Conservation (phyloP, 2,888 invertebrate genomes). For the Drosophila lutescens region DNA sequence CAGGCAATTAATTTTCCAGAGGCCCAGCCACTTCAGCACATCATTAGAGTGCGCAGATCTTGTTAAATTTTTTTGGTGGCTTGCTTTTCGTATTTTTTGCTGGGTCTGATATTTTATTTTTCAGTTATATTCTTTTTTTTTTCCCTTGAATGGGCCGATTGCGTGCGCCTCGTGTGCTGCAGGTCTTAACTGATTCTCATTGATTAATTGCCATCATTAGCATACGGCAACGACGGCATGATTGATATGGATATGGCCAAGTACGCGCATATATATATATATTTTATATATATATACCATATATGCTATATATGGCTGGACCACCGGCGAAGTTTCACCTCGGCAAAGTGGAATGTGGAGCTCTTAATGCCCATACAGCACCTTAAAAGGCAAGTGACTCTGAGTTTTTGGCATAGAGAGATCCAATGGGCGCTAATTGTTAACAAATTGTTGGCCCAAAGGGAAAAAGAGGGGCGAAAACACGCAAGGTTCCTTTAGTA, state of each 20-base stretch:
- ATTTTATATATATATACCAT: not conserved
- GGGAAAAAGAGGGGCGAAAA: constrained; percentile 7
- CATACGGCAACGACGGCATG: constrained; percentile 69
- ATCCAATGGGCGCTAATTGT: constrained; percentile 64
- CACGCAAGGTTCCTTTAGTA: constrained; percentile 28
- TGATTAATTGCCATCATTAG: constrained; percentile 79
- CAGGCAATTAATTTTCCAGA: constrained; percentile 15
- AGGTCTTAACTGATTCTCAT: constrained; percentile 73
- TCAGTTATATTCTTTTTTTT: constrained; percentile 1
- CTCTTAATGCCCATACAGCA: constrained; percentile 28
- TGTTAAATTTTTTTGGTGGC: constrained; percentile 20
- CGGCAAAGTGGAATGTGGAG: constrained; percentile 53
- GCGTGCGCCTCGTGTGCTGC: constrained; percentile 53
- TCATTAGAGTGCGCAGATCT: constrained; percentile 55
- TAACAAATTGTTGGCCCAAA: constrained; percentile 71
- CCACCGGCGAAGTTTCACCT: constrained; percentile 54
- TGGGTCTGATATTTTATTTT: not conserved
- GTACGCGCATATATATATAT: constrained; percentile 3
- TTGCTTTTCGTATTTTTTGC: not conserved
- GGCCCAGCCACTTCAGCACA: constrained; percentile 62
- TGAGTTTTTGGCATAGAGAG: constrained; percentile 55
- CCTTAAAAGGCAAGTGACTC: constrained; percentile 54
- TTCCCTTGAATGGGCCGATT: constrained; percentile 63
- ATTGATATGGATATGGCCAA: constrained; percentile 62
- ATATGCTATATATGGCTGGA: constrained; percentile 17